Conservation (phyloP, 2,888 invertebrate genomes). For the Pristionchus maxplancki region DNA sequence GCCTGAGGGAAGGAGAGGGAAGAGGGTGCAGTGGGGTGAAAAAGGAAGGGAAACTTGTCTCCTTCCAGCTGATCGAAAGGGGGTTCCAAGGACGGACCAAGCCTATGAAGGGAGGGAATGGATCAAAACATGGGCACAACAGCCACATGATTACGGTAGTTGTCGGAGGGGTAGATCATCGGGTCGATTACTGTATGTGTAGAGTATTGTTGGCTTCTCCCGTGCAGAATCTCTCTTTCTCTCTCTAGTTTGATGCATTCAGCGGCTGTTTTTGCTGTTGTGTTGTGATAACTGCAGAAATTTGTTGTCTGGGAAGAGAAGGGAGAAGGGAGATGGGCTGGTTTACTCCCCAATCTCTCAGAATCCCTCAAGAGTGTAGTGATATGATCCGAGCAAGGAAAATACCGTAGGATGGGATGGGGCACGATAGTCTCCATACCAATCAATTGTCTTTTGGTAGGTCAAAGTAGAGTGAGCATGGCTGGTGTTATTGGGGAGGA, state of each 20-base stretch:
- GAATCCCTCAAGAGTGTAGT: not conserved
- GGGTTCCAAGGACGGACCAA: conserved; percentile 16
- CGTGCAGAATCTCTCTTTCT: not conserved
- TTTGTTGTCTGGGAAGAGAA: conserved; percentile 6
- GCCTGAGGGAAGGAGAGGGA: not conserved
- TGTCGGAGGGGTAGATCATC: not conserved
- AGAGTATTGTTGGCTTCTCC: not conserved
- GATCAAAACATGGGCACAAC: not conserved
- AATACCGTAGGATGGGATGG: not conserved
- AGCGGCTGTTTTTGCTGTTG: not conserved
- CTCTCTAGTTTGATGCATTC: not conserved
- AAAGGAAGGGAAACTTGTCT: conserved; percentile 5
- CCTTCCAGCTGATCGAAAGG: not conserved
- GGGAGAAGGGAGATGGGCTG: conserved; percentile 2
- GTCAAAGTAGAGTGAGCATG: not conserved
- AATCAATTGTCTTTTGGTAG: not conserved
- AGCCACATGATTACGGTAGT: not conserved
- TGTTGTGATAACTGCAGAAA: not conserved
- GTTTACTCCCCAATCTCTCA: not conserved
- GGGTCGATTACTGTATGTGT: not conserved
- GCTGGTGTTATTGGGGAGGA: not conserved
- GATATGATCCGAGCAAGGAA: not conserved
- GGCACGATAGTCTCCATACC: not conserved
- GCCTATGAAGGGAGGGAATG: not conserved
- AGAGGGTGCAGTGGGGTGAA: not conserved